Evolutionary conservation across 1,140 invertebrate species (phyloP).

Genomic region (Drosophila ogumai): DNA sequence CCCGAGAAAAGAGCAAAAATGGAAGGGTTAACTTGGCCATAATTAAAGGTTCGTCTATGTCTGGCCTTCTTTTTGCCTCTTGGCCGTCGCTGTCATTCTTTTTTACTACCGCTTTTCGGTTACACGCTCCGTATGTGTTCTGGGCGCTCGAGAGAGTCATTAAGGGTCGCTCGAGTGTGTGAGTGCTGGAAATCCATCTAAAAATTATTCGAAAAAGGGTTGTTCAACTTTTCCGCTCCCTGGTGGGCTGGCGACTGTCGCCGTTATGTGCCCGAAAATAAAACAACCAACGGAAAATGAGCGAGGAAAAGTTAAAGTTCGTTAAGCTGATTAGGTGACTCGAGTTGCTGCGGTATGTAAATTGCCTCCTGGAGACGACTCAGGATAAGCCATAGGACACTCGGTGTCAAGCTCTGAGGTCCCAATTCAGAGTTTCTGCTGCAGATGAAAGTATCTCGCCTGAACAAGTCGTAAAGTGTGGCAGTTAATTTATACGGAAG

Average conservation of each 20-base stretch:
- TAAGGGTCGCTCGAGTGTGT: slow-evolving; percentile 68
- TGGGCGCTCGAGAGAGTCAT: slow-evolving; percentile 73
- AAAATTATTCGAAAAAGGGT: slow-evolving; percentile 64
- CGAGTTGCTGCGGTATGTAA: slow-evolving; percentile 39
- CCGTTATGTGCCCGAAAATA: slow-evolving; percentile 10
- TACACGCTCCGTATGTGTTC: slow-evolving; percentile 60
- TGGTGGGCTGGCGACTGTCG: slow-evolving; percentile 6
- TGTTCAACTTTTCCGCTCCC: slow-evolving; percentile 60
- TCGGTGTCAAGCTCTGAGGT: slow-evolving; percentile 50
- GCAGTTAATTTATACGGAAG: background rate
- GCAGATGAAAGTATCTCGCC: background rate
- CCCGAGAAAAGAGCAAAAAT: slow-evolving; percentile 22
- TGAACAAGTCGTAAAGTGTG: background rate
- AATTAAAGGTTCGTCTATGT: slow-evolving; percentile 71
- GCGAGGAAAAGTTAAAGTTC: slow-evolving; percentile 56
- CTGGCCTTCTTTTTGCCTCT: slow-evolving; percentile 35
- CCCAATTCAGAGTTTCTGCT: slow-evolving; percentile 34
- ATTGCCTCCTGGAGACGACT: slow-evolving; percentile 29
- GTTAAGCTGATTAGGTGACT: slow-evolving; percentile 71
- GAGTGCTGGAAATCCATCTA: slow-evolving; percentile 40
- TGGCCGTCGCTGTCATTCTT: slow-evolving; percentile 2
- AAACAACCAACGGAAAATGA: slow-evolving; percentile 27
- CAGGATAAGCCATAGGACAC: slow-evolving; percentile 21
- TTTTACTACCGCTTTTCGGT: slow-evolving; percentile 29
- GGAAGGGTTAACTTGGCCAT: slow-evolving; percentile 60